Evolutionary conservation across 1,140 invertebrate genomes (phyloP).

Genomic region (Drosophila oshimai): DNA sequence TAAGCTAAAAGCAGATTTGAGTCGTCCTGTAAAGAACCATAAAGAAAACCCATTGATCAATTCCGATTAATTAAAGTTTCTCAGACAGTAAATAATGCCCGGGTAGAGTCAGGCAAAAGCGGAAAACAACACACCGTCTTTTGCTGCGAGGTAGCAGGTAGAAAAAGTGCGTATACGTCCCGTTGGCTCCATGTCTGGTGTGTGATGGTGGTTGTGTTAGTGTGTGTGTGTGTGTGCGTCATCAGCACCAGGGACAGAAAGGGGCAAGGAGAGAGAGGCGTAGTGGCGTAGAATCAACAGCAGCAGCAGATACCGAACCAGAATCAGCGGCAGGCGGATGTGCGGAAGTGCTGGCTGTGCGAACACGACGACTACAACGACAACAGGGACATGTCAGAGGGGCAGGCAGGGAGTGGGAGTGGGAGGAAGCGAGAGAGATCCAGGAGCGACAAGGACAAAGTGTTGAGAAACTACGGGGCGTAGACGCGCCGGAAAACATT

Average conservation of each 20-base stretch:
- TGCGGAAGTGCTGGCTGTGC: slow-evolving; percentile 71
- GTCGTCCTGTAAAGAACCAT: too few species aligned
- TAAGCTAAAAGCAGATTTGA: too few species aligned
- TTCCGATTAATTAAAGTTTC: slow-evolving; percentile 10
- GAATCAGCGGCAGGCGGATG: slow-evolving; percentile 43
- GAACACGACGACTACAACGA: slow-evolving; percentile 56
- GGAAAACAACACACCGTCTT: neutral
- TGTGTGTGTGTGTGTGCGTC: slow-evolving; percentile 15
- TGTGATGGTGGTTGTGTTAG: neutral
- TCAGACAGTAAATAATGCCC: neutral
- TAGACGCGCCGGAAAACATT: slow-evolving; percentile 73
- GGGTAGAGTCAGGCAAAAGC: neutral
- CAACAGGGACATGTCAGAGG: slow-evolving; percentile 46
- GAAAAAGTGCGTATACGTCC: slow-evolving; percentile 71
- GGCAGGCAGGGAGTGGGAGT: neutral
- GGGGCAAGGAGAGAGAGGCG: neutral
- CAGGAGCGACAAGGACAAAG: slow-evolving; percentile 6
- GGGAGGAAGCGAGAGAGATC: neutral
- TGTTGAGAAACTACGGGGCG: slow-evolving; percentile 68
- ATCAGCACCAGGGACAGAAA: neutral
- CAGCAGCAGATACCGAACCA: slow-evolving; percentile 33
- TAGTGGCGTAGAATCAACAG: slow-evolving; percentile 15
- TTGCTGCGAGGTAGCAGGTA: slow-evolving; percentile 6
- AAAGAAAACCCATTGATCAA: slow-evolving; percentile 10
- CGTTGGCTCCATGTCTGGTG: neutral